phyloP scores from a whole-genome alignment of 2,113 vertebrate species.

The Progne subis region DNA sequence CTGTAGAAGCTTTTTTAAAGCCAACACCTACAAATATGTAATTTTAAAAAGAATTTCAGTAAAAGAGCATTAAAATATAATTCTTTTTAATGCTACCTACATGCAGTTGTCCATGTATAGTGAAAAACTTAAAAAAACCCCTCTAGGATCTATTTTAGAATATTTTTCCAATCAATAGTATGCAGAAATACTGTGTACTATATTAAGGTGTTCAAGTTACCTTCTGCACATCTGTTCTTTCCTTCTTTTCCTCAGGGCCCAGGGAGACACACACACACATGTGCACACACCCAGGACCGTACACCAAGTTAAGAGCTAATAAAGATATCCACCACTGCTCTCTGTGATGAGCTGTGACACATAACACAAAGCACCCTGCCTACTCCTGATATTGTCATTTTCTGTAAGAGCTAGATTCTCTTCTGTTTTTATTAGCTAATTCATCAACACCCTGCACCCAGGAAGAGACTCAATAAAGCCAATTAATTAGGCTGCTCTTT shows the following conservation, averaged over 20 bases:
- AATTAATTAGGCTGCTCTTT: slow-evolving; percentile 64
- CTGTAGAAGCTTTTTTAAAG: neutral
- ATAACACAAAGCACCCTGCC: slow-evolving; percentile 21
- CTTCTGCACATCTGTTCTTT: neutral
- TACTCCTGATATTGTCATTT: slow-evolving; percentile 41
- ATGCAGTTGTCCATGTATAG: neutral
- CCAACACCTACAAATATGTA: neutral
- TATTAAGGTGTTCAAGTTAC: neutral
- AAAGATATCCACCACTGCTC: slow-evolving; percentile 34
- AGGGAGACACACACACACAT: accelerated
- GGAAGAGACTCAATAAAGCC: slow-evolving; percentile 40
- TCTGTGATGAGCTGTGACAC: slow-evolving; percentile 52
- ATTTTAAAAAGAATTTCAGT: neutral
- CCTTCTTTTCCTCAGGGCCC: neutral
- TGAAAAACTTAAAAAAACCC: neutral
- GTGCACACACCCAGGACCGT: accelerated
- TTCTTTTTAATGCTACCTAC: neutral
- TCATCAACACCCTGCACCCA: slow-evolving; percentile 49
- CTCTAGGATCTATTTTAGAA: neutral
- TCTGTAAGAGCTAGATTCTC: slow-evolving; percentile 6
- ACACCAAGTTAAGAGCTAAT: slow-evolving; percentile 31
- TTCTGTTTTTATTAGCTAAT: slow-evolving; percentile 52
- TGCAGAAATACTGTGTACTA: neutral
- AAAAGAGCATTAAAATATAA: neutral
- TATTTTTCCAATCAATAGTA: neutral